Conservation (phyloP, 2,888 invertebrate genomes). For the Serrognathus titanus region DNA sequence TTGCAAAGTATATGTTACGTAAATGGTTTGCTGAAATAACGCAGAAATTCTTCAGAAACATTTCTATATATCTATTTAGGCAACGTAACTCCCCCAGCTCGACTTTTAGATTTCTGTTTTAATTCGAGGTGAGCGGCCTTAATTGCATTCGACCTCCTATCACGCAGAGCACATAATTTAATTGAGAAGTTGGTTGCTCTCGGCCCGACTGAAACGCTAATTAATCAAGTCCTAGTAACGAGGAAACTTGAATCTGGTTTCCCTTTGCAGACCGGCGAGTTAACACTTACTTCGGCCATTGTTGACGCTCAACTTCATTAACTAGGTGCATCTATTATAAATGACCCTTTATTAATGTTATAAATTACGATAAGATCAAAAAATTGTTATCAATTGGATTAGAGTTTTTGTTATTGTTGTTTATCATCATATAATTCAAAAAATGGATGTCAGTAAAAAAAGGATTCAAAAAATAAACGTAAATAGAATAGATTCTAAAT, state of each 20-base stretch:
- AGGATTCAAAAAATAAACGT: too few relatives aligned
- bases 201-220: not conserved
- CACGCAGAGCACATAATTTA: not conserved
- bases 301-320: not conserved
- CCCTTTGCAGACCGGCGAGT: not conserved
- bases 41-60: too few relatives aligned
- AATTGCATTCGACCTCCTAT: not conserved
- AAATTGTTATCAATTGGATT: not conserved
- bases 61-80: too few relatives aligned
- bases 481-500: too few relatives aligned
- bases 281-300: not conserved
- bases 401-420: too few relatives aligned
- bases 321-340: not conserved
- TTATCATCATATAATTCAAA: too few relatives aligned
- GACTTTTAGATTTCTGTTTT: too few relatives aligned
- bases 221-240: not conserved
- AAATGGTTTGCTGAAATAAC: too few relatives aligned
- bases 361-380: not conserved
- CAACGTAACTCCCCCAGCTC: too few relatives aligned
- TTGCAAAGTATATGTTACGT: too few relatives aligned
- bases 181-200: slow-evolving; percentile 1
- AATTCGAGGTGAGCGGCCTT: too few relatives aligned
- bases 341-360: not conserved
- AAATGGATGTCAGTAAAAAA: too few relatives aligned
- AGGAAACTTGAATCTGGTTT: slow-evolving; percentile 1